These are phyloP conservation scores for Halcyon smyrnensis DNA, from an alignment of 2,797 vertebrate species.

Conservation along the genomic window DNA sequence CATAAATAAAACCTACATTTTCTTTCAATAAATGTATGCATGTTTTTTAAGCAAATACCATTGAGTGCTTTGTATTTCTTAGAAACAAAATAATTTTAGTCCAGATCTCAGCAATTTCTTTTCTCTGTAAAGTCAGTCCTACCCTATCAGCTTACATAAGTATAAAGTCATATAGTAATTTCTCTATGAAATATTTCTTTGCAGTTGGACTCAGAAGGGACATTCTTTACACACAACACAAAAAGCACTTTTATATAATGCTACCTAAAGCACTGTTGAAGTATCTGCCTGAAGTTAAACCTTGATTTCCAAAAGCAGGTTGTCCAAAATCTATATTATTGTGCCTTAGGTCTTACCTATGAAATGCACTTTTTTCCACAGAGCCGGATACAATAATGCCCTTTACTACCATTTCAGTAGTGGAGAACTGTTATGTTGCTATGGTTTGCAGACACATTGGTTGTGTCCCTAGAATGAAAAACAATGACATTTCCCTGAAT, in stretches of 20 bases:
- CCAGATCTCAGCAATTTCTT: not conserved
- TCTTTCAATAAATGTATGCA: not conserved
- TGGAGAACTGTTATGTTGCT: not conserved
- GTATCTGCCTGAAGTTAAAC: not conserved
- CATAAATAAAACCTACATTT: not conserved
- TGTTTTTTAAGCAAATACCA: not conserved
- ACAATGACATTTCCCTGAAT: fast-evolving
- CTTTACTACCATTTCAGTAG: not conserved
- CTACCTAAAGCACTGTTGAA: not conserved
- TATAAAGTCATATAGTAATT: not conserved
- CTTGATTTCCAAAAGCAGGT: not conserved
- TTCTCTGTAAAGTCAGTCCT: not conserved
- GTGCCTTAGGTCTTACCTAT: not conserved
- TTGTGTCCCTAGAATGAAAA: not conserved
- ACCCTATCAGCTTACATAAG: not conserved
- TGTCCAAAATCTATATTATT: not conserved
- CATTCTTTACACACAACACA: not conserved
- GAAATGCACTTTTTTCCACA: not conserved
- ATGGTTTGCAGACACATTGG: not conserved
- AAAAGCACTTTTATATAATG: not conserved
- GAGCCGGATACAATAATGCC: not conserved
- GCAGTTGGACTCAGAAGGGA: not conserved
- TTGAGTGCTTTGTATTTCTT: not conserved
- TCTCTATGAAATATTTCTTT: not conserved
- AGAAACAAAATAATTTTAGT: not conserved